A percentile compares a stretch with the other conserved stretches of the same genome.
These are phyloP conservation scores for Callipepla squamata DNA, from an alignment of 2,113 vertebrate species.

Conservation along the genomic window DNA sequence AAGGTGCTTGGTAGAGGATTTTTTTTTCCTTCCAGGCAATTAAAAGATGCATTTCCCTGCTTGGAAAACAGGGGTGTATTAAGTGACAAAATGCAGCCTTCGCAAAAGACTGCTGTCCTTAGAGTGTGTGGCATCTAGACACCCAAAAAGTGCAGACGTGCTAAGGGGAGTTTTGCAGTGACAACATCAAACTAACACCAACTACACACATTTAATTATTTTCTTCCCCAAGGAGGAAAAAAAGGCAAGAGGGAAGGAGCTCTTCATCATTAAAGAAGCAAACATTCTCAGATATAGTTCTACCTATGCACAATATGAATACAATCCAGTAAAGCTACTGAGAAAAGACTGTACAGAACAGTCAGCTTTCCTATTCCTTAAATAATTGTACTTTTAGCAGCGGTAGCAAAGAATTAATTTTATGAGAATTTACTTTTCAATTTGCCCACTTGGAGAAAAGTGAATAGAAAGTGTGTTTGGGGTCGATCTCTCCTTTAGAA, in stretches of 20 bases:
- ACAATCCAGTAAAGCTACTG: neutral
- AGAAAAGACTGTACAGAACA: neutral
- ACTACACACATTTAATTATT: neutral
- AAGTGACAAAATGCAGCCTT: neutral
- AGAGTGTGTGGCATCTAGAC: neutral
- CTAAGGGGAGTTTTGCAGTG: neutral
- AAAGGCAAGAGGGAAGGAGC: neutral
- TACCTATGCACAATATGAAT: neutral
- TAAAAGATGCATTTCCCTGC: neutral
- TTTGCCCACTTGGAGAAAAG: neutral
- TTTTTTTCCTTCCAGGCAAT: neutral
- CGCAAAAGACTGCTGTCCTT: neutral
- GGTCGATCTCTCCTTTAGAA: neutral
- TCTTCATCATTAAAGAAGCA: neutral
- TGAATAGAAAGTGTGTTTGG: fast-evolving
- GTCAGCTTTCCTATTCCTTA: neutral
- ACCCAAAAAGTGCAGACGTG: neutral
- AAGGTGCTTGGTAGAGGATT: neutral
- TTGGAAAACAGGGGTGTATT: neutral
- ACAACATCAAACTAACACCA: neutral
- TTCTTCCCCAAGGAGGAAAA: neutral
- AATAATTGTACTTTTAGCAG: neutral
- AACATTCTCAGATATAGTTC: neutral
- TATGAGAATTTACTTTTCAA: neutral
- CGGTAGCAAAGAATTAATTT: neutral